A percentile compares a stretch with the other conserved stretches of the same genome.
Evolutionary conservation across 92 coral and sea anemone genomes (phyloP).

Genomic region (Blastomussa wellsi): DNA sequence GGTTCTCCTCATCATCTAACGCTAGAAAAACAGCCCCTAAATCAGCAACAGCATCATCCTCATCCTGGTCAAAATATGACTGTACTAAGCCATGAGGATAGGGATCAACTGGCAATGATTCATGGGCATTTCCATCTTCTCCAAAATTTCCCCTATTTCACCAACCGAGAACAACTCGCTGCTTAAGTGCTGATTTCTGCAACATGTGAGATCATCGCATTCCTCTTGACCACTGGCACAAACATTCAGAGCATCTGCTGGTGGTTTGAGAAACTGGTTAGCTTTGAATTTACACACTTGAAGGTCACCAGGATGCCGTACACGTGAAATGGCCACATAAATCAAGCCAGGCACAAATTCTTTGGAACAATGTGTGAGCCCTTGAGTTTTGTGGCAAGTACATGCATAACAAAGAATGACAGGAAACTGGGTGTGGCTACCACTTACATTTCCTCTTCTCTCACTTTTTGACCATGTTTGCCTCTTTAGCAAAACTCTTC

Average conservation of each 20-base stretch:
- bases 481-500: neutral
- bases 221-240: neutral
- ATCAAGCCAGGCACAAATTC: constrained; percentile 36
- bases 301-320: constrained; percentile 1
- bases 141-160: constrained; percentile 2
- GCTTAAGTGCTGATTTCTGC: constrained; percentile 1
- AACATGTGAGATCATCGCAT: constrained; percentile 22
- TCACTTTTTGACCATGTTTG: constrained; percentile 40
- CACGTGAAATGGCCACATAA: constrained; percentile 48
- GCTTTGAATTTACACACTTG: constrained; percentile 21
- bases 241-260: neutral
- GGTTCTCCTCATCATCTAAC: constrained; percentile 7
- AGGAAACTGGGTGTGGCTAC: constrained; percentile 38
- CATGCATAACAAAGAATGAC: constrained; percentile 23
- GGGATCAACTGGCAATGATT: constrained; percentile 29
- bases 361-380: constrained; percentile 30
- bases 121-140: constrained; percentile 33
- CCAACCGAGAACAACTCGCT: neutral
- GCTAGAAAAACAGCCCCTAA: constrained; percentile 18
- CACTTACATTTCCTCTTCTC: neutral
- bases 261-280: constrained; percentile 21
- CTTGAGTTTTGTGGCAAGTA: constrained; percentile 56
- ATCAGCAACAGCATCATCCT: neutral
- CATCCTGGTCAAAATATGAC: constrained; percentile 36
- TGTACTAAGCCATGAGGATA: constrained; percentile 27